Evolutionary conservation across 2,888 invertebrate species (phyloP).

Genomic region (Pherbina coryleti): DNA sequence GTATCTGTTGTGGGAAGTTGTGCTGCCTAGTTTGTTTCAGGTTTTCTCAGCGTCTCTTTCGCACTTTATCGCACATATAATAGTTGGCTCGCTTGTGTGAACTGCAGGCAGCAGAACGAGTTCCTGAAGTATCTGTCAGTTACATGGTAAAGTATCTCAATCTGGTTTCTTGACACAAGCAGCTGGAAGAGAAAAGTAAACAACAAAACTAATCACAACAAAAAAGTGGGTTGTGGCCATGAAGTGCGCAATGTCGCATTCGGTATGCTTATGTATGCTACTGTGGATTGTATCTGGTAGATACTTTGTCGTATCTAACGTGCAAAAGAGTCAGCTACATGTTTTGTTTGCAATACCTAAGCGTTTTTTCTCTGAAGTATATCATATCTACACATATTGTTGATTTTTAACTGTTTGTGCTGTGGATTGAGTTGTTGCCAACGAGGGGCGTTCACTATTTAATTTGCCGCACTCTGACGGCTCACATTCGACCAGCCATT

Average conservation of each 20-base stretch:
- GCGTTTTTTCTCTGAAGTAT: neutral
- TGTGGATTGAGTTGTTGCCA: slow-evolving; percentile 14
- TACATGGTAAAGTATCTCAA: slow-evolving; percentile 7
- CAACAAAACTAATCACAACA: neutral
- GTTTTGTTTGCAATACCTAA: neutral
- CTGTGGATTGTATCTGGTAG: slow-evolving; percentile 62
- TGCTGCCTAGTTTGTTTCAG: slow-evolving; percentile 27
- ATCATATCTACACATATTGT: neutral
- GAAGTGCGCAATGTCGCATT: neutral
- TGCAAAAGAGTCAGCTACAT: slow-evolving; percentile 31
- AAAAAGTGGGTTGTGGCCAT: slow-evolving; percentile 33
- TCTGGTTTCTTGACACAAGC: neutral
- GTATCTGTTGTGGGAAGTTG: slow-evolving; percentile 58
- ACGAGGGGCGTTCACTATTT: slow-evolving; percentile 23
- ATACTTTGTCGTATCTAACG: slow-evolving; percentile 15
- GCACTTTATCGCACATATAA: slow-evolving; percentile 17
- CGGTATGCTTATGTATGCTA: neutral
- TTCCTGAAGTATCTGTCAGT: slow-evolving; percentile 19
- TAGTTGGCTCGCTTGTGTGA: slow-evolving; percentile 28
- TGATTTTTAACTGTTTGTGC: neutral
- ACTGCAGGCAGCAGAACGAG: neutral
- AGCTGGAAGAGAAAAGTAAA: neutral
- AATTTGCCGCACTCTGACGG: slow-evolving; percentile 9
- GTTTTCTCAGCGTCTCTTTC: slow-evolving; percentile 5
- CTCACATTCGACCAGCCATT: neutral